These are phyloP conservation scores for Eupithecia vulgata DNA, from an alignment of 2,888 invertebrate genomes.

Conservation along the genomic window DNA sequence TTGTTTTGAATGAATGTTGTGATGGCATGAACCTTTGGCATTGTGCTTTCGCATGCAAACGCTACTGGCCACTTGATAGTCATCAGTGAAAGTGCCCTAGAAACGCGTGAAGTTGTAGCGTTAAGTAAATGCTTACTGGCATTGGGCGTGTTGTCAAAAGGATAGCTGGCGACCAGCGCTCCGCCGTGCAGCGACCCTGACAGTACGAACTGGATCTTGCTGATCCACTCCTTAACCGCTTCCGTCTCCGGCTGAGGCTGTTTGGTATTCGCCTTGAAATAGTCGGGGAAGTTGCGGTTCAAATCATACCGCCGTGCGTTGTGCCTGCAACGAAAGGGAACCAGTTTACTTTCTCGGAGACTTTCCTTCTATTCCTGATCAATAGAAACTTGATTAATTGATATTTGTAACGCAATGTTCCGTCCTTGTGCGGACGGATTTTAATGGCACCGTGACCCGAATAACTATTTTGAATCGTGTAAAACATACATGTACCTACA, in stretches of 20 bases:
- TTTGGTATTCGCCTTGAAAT: slow-evolving; percentile 94
- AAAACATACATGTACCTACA: neutral
- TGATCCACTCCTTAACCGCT: slow-evolving; percentile 96
- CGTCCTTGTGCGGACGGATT: neutral
- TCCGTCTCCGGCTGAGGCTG: slow-evolving; percentile 97
- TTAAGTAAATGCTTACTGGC: slow-evolving; percentile 87
- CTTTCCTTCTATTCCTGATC: slow-evolving; percentile 29
- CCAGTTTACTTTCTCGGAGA: slow-evolving; percentile 27
- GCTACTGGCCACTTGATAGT: slow-evolving; percentile 33
- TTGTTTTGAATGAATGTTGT: slow-evolving; percentile 27
- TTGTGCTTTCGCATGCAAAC: slow-evolving; percentile 35
- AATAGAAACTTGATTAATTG: slow-evolving; percentile 6
- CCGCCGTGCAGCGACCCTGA: slow-evolving; percentile 98
- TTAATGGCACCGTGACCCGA: neutral
- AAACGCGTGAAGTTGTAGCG: slow-evolving; percentile 32
- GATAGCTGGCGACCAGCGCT: slow-evolving; percentile 97
- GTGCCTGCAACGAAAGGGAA: slow-evolving; percentile 81
- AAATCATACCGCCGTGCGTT: slow-evolving; percentile 95
- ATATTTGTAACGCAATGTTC: slow-evolving; percentile 1
- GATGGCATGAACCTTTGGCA: slow-evolving; percentile 29
- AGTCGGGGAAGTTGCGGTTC: slow-evolving; percentile 98
- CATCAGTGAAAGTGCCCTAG: slow-evolving; percentile 46
- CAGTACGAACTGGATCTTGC: slow-evolving; percentile 95
- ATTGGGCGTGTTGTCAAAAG: slow-evolving; percentile 97
- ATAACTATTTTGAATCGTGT: neutral